phyloP scores from a whole-genome alignment of 92 coral and sea anemone genomes.

The Metridium senile region DNA sequence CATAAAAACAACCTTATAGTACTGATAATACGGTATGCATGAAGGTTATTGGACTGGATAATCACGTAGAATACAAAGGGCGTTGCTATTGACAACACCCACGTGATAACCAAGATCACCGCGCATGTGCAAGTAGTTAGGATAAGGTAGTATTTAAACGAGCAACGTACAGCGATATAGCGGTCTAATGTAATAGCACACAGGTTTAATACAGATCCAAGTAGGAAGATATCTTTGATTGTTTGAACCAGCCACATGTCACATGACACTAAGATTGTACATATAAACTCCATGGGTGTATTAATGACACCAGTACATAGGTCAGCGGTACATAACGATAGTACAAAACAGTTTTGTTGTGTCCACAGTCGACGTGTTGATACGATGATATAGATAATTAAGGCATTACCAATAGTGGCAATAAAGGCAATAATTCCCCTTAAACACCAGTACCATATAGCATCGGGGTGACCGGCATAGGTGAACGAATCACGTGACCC shows the following conservation, averaged over 20 bases:
- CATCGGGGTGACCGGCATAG: constrained; percentile 18
- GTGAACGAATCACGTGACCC: background rate
- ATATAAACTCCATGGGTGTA: constrained; percentile 17
- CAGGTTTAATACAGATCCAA: constrained; percentile 6
- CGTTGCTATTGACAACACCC: constrained; percentile 5
- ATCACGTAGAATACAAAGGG: constrained; percentile 16
- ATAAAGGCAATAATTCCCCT: constrained; percentile 18
- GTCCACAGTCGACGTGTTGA: constrained; percentile 22
- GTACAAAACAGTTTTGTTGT: constrained; percentile 19
- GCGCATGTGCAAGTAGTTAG: constrained; percentile 1
- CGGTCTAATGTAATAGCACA: constrained; percentile 27
- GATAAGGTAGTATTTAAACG: constrained; percentile 3
- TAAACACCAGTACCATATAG: constrained; percentile 37
- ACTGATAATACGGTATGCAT: constrained; percentile 12
- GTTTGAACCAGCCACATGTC: constrained; percentile 27
- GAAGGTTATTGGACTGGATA: background rate
- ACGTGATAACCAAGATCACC: constrained; percentile 1
- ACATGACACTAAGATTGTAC: constrained; percentile 18
- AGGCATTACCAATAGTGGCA: constrained; percentile 24
- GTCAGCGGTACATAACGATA: constrained; percentile 27
- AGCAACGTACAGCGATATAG: constrained; percentile 15
- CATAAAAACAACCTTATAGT: constrained; percentile 7
- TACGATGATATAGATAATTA: constrained; percentile 15
- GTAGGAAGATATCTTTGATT: constrained; percentile 16
- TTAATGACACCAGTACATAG: constrained; percentile 22